Conservation (phyloP, 2,888 invertebrate genomes). For the Mesopsocus fuscifrons region DNA sequence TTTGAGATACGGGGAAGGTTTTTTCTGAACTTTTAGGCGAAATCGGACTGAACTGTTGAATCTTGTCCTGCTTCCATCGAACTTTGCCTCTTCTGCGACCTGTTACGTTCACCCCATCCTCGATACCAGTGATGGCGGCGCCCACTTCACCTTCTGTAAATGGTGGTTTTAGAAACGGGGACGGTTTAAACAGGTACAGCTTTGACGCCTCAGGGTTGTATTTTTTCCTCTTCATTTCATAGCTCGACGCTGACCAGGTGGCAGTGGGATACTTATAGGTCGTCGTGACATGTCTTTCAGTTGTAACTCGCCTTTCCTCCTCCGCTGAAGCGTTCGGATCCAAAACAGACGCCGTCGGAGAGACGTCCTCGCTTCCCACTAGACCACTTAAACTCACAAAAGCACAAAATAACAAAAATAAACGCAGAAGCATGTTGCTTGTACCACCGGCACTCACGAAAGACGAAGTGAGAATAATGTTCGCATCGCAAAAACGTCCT, state of each 20-base stretch:
- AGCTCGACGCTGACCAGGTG: neutral
- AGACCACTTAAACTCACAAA: too few relatives aligned
- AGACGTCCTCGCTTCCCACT: too few relatives aligned
- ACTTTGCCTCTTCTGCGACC: neutral
- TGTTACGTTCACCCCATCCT: neutral
- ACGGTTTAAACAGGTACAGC: neutral
- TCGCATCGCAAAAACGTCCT: neutral
- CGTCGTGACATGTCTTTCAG: too few relatives aligned
- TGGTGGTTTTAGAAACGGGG: constrained; percentile 1
- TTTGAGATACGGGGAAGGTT: too few relatives aligned
- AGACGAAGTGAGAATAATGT: too few relatives aligned
- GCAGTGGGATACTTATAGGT: constrained; percentile 2
- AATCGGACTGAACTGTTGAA: neutral
- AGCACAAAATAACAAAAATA: too few relatives aligned
- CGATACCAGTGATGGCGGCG: neutral
- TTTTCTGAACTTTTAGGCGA: too few relatives aligned
- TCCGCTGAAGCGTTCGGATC: too few relatives aligned
- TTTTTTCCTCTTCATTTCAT: neutral
- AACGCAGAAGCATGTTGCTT: too few relatives aligned
- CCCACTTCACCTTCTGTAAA: neutral
- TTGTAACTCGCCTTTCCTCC: too few relatives aligned
- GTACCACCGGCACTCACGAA: too few relatives aligned
- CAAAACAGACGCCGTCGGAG: too few relatives aligned
- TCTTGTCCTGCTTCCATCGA: neutral
- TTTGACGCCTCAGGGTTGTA: neutral